A percentile compares a stretch with the other conserved stretches of the same genome.
Conservation (phyloP, 2,113 vertebrate genomes). For the Urocitellus parryii region DNA sequence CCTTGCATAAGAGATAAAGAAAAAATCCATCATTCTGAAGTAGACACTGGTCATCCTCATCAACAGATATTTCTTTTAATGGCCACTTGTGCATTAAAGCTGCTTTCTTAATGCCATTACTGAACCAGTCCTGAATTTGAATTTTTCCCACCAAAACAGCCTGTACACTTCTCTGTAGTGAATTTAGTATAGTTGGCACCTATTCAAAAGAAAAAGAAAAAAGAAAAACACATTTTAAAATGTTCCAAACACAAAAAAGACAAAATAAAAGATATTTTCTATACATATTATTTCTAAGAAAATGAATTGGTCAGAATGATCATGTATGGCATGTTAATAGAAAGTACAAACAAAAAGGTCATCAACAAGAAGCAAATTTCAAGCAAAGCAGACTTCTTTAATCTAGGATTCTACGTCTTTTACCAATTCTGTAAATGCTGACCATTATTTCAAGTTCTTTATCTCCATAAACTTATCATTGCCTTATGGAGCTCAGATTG, state of each 20-base stretch:
- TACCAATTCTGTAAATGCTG: not conserved
- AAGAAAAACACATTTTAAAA: not conserved
- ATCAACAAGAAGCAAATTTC: conserved; percentile 11
- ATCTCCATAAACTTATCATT: not conserved
- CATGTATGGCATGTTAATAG: not conserved
- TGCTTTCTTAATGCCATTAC: conserved; percentile 98
- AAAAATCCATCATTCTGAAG: conserved; percentile 99
- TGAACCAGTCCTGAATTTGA: conserved; percentile 99
- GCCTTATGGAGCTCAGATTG: not conserved
- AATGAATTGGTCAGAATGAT: conserved; percentile 1
- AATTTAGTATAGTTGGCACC: conserved; percentile 98
- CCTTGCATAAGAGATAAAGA: conserved; percentile 98
- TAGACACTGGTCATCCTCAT: conserved; percentile 97
- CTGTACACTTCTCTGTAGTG: conserved; percentile 97
- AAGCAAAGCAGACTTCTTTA: conserved; percentile 36
- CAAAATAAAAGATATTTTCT: conserved; percentile 30
- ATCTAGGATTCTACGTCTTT: not conserved
- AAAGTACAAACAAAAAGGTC: not conserved
- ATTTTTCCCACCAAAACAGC: conserved; percentile 98
- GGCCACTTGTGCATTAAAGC: conserved; percentile 99
- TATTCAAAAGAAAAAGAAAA: conserved; percentile 80
- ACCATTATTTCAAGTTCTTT: not conserved
- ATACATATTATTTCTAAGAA: not conserved
- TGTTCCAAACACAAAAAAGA: conserved; percentile 12
- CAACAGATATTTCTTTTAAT: conserved; percentile 95